Evolutionary conservation across 2,113 vertebrate genomes (phyloP).

Genomic region (Copsychus sechellarum): DNA sequence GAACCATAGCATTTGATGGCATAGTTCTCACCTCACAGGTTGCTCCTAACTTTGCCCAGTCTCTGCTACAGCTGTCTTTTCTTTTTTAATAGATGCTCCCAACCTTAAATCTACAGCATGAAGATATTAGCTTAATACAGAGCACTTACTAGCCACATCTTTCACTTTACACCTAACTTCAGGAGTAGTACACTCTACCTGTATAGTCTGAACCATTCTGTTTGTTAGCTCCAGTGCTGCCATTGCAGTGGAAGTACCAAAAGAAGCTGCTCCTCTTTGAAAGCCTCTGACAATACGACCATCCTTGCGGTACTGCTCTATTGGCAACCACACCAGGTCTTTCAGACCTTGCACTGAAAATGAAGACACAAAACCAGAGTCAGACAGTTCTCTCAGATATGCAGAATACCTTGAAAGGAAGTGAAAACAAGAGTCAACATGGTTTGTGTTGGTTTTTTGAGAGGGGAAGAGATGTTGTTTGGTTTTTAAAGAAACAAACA

Average conservation of each 20-base stretch:
- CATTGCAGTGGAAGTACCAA: slow-evolving; percentile 97
- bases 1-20: not conserved
- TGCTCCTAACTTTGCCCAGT: not conserved
- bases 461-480: not conserved
- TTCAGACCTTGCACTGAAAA: slow-evolving; percentile 91
- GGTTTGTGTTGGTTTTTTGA: not conserved
- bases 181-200: slow-evolving; percentile 75
- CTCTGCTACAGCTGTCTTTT: not conserved
- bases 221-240: slow-evolving; percentile 96
- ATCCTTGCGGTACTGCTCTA: slow-evolving; percentile 97
- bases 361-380: not conserved
- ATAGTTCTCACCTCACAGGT: not conserved
- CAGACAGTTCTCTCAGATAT: not conserved
- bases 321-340: slow-evolving; percentile 97
- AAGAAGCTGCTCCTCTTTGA: slow-evolving; percentile 94
- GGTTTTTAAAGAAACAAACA: not conserved
- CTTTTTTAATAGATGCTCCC: not conserved
- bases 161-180: not conserved
- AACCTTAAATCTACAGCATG: not conserved
- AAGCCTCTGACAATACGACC: slow-evolving; percentile 93
- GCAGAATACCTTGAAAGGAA: not conserved
- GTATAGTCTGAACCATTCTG: slow-evolving; percentile 94
- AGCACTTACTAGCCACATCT: not conserved
- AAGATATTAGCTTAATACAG: not conserved
- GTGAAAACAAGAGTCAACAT: not conserved